Percentiles rank a stretch among this genome's conserved stretches.
Conservation (phyloP, 2,113 vertebrate species). For the Eurypyga helias region DNA sequence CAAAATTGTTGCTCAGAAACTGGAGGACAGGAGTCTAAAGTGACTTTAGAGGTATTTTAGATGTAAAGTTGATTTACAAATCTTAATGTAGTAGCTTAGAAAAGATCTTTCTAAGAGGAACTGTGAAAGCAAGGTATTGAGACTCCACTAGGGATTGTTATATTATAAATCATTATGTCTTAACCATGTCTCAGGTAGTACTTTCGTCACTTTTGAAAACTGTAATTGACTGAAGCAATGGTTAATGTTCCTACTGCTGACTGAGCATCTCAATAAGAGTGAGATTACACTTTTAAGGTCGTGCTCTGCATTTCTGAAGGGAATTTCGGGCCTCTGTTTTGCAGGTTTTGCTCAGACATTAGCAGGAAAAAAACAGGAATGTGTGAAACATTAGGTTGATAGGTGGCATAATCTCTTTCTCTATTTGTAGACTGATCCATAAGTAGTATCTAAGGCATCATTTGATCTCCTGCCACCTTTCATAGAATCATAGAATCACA, state of each 20-base stretch:
- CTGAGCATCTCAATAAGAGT: not conserved
- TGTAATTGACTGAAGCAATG: not conserved
- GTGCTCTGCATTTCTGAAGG: not conserved
- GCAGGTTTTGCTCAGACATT: not conserved
- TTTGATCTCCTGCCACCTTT: not conserved
- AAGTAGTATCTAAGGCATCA: not conserved
- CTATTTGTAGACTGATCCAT: not conserved
- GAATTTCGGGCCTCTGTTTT: not conserved
- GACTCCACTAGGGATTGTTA: not conserved
- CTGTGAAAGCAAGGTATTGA: not conserved
- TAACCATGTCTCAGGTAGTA: not conserved
- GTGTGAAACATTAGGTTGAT: not conserved
- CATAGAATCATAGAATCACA: too few species aligned
- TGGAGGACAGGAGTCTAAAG: not conserved
- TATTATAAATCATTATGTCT: constrained; percentile 12
- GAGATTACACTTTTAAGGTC: not conserved
- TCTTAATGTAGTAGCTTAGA: not conserved
- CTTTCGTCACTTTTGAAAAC: not conserved
- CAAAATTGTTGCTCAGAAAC: not conserved
- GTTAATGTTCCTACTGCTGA: not conserved
- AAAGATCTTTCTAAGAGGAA: not conserved
- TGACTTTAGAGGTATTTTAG: not conserved
- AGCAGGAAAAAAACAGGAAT: too few species aligned
- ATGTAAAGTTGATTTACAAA: not conserved
- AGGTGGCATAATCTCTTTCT: not conserved